A percentile compares a stretch with the other conserved stretches of the same genome.
Conservation (phyloP, 2,113 vertebrate genomes). For the Zootoca vivipara region DNA sequence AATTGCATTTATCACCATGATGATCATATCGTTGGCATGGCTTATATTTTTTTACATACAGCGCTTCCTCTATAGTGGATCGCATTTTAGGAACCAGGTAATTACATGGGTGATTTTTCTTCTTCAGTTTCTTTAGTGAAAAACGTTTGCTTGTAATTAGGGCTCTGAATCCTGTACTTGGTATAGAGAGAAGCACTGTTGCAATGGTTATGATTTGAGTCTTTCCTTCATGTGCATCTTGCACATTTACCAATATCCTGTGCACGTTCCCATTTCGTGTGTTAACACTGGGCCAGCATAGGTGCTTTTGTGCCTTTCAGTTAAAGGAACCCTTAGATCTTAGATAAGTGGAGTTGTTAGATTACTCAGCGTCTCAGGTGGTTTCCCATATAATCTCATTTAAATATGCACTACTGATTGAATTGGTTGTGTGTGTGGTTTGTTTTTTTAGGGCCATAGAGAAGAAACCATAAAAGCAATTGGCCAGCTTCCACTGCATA, state of each 20-base stretch:
- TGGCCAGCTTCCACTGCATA: constrained; percentile 78
- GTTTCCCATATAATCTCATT: not conserved
- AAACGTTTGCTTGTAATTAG: not conserved
- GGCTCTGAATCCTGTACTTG: not conserved
- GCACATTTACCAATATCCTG: not conserved
- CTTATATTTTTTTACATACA: constrained; percentile 84
- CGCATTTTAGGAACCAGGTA: constrained; percentile 83
- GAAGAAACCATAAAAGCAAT: constrained; percentile 83
- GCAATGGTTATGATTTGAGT: not conserved
- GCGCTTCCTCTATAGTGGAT: constrained; percentile 80
- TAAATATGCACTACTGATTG: not conserved
- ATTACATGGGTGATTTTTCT: constrained; percentile 35
- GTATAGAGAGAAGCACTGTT: not conserved
- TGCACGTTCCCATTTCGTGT: not conserved
- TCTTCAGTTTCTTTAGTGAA: not conserved
- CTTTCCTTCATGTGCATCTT: not conserved
- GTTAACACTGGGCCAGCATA: not conserved
- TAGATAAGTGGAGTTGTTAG: not conserved
- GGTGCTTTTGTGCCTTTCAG: not conserved
- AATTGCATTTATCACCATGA: constrained; percentile 84
- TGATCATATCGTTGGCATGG: constrained; percentile 82
- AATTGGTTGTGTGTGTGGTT: constrained; percentile 27
- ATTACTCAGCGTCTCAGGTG: not conserved
- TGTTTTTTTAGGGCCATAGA: constrained; percentile 73
- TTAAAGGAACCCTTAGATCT: not conserved